phyloP scores from a whole-genome alignment of 2,113 vertebrate species.

The Dicaeum eximium region DNA sequence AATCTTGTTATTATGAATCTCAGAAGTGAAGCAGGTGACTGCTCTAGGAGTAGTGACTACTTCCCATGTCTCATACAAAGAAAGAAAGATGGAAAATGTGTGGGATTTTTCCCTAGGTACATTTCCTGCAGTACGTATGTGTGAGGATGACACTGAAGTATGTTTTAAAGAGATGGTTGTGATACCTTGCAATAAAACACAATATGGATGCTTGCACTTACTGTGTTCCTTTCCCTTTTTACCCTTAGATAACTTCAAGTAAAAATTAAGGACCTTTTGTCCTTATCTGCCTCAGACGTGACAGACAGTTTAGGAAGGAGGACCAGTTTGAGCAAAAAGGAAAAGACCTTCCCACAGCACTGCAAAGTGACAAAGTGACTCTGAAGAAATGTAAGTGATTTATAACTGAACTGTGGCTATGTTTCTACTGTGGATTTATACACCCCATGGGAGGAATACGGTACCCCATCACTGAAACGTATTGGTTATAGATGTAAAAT shows the following conservation, averaged over 20 bases:
- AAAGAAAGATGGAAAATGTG: not conserved
- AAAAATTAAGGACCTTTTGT: conserved; percentile 31
- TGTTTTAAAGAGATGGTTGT: not conserved
- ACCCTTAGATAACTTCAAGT: not conserved
- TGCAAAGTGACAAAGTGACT: conserved; percentile 15
- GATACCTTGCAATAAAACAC: not conserved
- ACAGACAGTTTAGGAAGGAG: conserved; percentile 37
- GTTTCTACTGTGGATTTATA: not conserved
- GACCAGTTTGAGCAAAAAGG: conserved; percentile 7
- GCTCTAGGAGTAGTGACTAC: not conserved
- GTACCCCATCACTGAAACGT: not conserved
- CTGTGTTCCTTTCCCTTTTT: not conserved
- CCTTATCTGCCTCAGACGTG: conserved; percentile 15
- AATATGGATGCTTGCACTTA: not conserved
- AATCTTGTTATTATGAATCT: not conserved
- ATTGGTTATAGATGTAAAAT: not conserved
- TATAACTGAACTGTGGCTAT: not conserved
- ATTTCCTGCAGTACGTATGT: not conserved
- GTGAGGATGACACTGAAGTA: not conserved
- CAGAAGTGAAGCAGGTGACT: not conserved
- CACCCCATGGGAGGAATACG: not conserved
- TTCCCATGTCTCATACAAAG: not conserved
- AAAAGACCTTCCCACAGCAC: not conserved
- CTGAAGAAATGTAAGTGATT: conserved; percentile 68
- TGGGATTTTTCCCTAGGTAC: not conserved